Conservation (phyloP, 2,888 invertebrate species). For the Punctoribates punctum region DNA sequence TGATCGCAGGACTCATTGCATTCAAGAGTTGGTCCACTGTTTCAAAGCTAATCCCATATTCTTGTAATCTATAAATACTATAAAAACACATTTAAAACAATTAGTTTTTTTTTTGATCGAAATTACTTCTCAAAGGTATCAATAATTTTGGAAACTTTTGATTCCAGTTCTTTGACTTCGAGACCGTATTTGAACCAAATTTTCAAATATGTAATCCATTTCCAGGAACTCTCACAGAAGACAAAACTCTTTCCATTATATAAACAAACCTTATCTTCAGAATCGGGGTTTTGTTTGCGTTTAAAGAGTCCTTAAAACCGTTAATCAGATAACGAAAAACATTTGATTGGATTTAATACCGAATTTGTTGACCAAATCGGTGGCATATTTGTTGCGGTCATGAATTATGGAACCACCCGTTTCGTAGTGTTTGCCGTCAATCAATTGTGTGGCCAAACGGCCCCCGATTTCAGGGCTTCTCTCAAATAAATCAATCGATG, state of each 20-base stretch:
- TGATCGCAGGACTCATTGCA: constrained; percentile 58
- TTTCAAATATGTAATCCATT: constrained; percentile 55
- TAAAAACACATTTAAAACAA: constrained; percentile 49
- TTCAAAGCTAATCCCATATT: constrained; percentile 56
- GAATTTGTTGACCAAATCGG: constrained; percentile 22
- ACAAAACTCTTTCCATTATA: constrained; percentile 60
- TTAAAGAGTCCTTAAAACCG: not conserved
- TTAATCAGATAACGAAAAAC: not conserved
- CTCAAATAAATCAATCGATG: constrained; percentile 60
- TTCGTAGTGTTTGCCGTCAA: constrained; percentile 59
- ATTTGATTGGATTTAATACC: not conserved
- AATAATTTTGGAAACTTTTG: constrained; percentile 54
- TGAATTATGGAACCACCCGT: constrained; percentile 63
- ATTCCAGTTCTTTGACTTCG: constrained; percentile 56
- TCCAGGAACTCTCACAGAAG: constrained; percentile 58
- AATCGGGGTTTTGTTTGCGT: not conserved
- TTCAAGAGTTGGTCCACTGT: constrained; percentile 58
- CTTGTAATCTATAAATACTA: constrained; percentile 61
- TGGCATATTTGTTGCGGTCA: constrained; percentile 60
- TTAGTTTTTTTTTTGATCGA: not conserved
- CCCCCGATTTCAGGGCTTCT: constrained; percentile 59
- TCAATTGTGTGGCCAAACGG: constrained; percentile 57
- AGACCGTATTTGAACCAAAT: constrained; percentile 61
- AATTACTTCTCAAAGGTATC: constrained; percentile 55
- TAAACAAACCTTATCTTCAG: constrained; percentile 53